Base-by-base conservation (phyloP, 1,140 invertebrate genomes). In the Macrocentrus cingulum region DNA sequence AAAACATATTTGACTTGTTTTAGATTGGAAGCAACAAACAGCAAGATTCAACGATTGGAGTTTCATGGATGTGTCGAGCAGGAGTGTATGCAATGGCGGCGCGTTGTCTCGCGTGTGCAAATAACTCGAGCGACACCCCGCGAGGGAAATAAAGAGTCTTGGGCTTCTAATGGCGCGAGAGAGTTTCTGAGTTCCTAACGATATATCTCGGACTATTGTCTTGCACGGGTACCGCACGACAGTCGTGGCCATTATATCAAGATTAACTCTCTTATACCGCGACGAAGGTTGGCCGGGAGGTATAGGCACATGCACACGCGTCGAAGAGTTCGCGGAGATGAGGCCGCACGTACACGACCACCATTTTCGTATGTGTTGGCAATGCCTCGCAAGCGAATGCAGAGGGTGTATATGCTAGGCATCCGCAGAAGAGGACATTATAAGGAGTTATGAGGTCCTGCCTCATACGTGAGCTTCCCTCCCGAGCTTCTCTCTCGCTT, bases 391-490 rank as follows among this genome's bases (percentile, higher is more conserved):
- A 22, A 52, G 56, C 54, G 58, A 69, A 66, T 61, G 74, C 68
- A 66, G 66, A 70, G 74, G 75, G 75, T 78, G 74, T 76, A 76
- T 39, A 39, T 70, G 72, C 74, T 77, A 78, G 75, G 76, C 72
- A 77, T 77, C 72, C 74, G 70, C 72, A 75, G 72, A 77, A 77
- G 75, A 78, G 76, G 74, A 78, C 74, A 78, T 78, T 78, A 78
- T 75, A 77, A 78, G 74, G 74, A 78, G 74, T 78, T 78, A 78
- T 78, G 76, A 78, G 76, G 72, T 77, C 70, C 75, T 77, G 75
- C 69, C 67, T 75, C 70, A 75, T 76, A 77, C 75, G 74, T 74
- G 75, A 72, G 68, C 72, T 71, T 75, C 72, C 66, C 70, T 65
- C 36, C 41, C 37, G 13, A 19, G 39, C 15, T 39, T 39, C 36